These are phyloP conservation scores for Corythaeola cristata DNA, from an alignment of 2,113 vertebrate genomes.

Conservation along the genomic window DNA sequence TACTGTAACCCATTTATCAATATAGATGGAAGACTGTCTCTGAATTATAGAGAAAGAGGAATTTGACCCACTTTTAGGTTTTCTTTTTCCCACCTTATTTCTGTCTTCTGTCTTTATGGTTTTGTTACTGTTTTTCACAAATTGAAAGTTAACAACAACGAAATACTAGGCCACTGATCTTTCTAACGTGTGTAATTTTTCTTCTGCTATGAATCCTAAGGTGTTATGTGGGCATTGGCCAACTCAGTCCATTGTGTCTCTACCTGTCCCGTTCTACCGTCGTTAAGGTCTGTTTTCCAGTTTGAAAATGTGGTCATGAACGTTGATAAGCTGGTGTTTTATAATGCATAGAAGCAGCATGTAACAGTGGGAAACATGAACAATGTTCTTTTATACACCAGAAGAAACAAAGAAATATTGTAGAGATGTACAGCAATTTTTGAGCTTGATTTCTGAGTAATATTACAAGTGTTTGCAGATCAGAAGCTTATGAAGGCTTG, in stretches of 20 bases:
- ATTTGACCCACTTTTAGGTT: not conserved
- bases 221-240: not conserved
- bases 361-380: not conserved
- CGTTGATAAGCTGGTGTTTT: not conserved
- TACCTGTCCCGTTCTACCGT: not conserved
- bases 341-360: not conserved
- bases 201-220: not conserved
- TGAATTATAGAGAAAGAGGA: not conserved
- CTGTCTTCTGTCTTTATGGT: not conserved
- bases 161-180: not conserved
- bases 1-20: not conserved
- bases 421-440: not conserved
- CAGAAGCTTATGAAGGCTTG: not conserved
- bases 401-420: not conserved
- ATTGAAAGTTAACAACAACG: slow-evolving; percentile 15
- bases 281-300: not conserved
- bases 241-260: not conserved
- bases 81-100: not conserved
- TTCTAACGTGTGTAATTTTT: not conserved
- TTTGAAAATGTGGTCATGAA: not conserved
- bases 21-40: not conserved
- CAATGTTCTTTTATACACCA: not conserved
- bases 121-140: slow-evolving; percentile 54
- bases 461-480: not conserved
- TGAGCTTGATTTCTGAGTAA: not conserved